Percentiles rank a stretch among this genome's conserved stretches.
These are phyloP conservation scores for Proales similis DNA, from an alignment of 1,140 invertebrate genomes.

Conservation along the genomic window DNA sequence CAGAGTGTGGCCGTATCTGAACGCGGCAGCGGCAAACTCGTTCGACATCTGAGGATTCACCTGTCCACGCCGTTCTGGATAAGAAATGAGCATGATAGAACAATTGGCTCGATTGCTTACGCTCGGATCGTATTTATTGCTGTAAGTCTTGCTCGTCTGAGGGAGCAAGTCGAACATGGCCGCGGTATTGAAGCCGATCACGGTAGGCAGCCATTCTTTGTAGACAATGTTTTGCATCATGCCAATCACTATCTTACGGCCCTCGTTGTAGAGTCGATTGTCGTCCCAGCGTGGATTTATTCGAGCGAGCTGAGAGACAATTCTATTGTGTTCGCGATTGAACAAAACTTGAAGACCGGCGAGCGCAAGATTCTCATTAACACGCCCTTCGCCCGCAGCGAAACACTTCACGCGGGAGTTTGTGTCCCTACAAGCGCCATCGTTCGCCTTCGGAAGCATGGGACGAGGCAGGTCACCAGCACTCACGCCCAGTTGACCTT, in stretches of 20 bases:
- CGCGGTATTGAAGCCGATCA: slow-evolving; percentile 61
- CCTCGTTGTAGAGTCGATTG: slow-evolving; percentile 59
- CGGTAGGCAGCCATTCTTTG: slow-evolving; percentile 85
- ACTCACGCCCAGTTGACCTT: slow-evolving; percentile 8
- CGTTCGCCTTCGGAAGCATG: slow-evolving; percentile 16
- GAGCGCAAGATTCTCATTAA: slow-evolving; percentile 29
- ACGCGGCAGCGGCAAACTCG: slow-evolving; percentile 61
- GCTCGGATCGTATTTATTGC: slow-evolving; percentile 15
- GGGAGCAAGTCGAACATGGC: slow-evolving; percentile 34
- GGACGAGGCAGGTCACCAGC: background rate
- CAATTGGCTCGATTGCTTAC: background rate
- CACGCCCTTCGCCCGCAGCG: slow-evolving; percentile 30
- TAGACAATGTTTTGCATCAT: slow-evolving; percentile 86
- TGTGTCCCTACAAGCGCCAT: slow-evolving; percentile 14
- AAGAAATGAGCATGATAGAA: background rate
- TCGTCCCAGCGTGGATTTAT: slow-evolving; percentile 40
- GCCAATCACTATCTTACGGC: slow-evolving; percentile 76
- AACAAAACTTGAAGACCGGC: slow-evolving; percentile 68
- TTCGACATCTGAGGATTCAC: slow-evolving; percentile 61
- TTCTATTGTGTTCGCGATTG: slow-evolving; percentile 42
- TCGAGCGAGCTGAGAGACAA: slow-evolving; percentile 39
- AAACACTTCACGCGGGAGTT: slow-evolving; percentile 15
- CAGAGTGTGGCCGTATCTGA: slow-evolving; percentile 62
- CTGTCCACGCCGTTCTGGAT: background rate
- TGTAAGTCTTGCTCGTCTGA: background rate